Conservation (phyloP, 2,113 vertebrate species). For the Rynchops niger region DNA sequence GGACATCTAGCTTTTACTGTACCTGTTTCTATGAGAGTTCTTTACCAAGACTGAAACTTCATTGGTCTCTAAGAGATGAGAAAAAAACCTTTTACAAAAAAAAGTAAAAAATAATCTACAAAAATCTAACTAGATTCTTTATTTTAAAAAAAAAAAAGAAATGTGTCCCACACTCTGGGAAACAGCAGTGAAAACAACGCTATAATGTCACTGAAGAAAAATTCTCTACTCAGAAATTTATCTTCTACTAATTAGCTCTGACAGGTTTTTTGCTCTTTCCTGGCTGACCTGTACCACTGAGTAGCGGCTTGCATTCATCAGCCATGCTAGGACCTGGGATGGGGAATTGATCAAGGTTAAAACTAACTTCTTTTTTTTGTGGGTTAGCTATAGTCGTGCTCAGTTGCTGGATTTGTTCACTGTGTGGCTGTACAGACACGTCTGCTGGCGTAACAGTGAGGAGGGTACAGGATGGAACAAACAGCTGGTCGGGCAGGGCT, state of each 20-base stretch:
- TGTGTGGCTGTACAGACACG: neutral
- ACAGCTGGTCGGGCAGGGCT: fast-evolving
- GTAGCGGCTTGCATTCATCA: neutral
- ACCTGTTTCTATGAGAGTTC: neutral
- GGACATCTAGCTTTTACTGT: neutral
- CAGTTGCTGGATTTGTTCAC: neutral
- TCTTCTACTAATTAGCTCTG: neutral
- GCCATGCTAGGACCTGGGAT: neutral
- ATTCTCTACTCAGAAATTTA: neutral
- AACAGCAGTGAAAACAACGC: neutral
- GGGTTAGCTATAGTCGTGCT: neutral
- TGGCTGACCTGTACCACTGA: neutral
- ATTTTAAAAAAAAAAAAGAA: neutral
- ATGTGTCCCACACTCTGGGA: neutral
- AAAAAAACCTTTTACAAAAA: neutral
- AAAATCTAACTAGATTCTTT: neutral
- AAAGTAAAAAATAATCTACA: neutral
- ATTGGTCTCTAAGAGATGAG: neutral
- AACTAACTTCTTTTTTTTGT: neutral
- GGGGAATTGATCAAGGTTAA: neutral
- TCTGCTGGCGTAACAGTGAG: fast-evolving
- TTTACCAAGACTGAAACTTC: neutral
- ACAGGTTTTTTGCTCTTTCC: neutral
- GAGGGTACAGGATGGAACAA: fast-evolving
- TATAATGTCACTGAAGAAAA: neutral